phyloP scores from a whole-genome alignment of 2,113 vertebrate species.

The Neodontobutis hainanensis region DNA sequence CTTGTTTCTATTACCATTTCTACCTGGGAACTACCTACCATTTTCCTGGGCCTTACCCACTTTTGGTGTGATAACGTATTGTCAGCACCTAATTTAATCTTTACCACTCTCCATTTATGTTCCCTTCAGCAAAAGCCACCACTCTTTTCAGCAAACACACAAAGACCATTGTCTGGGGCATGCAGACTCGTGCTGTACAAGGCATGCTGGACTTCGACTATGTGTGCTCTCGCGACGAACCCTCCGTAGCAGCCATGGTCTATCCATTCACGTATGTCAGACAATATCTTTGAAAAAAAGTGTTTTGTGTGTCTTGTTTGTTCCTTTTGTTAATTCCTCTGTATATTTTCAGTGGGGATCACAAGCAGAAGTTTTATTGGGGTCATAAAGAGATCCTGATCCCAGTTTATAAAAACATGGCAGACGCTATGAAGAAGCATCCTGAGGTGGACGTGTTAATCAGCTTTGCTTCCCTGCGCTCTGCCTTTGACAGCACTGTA shows the following conservation, averaged over 20 bases:
- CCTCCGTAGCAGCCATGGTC: slow-evolving; percentile 95
- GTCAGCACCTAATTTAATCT: slow-evolving; percentile 12
- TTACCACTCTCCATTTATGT: not conserved
- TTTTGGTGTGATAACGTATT: slow-evolving; percentile 8
- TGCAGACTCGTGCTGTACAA: slow-evolving; percentile 97
- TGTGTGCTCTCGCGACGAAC: slow-evolving; percentile 91
- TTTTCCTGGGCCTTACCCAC: slow-evolving; percentile 18
- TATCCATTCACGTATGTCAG: slow-evolving; percentile 94
- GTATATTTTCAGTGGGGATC: slow-evolving; percentile 85
- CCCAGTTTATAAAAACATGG: slow-evolving; percentile 97
- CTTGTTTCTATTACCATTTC: slow-evolving; percentile 5
- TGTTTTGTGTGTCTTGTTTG: not conserved
- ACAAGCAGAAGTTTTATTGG: slow-evolving; percentile 99
- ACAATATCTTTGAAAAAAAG: not conserved
- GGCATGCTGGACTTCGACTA: slow-evolving; percentile 99
- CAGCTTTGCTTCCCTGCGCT: slow-evolving; percentile 95
- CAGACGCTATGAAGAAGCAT: slow-evolving; percentile 95
- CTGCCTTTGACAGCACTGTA: slow-evolving; percentile 93
- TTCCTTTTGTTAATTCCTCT: not conserved
- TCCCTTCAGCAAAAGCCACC: slow-evolving; percentile 80
- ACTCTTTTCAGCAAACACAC: slow-evolving; percentile 91
- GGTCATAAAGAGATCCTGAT: slow-evolving; percentile 98
- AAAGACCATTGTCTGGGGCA: slow-evolving; percentile 97
- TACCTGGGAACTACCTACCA: slow-evolving; percentile 10
- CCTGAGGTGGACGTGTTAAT: slow-evolving; percentile 94